Base-by-base conservation (phyloP, 2,888 invertebrate genomes). In the Harpagoxenus sublaevis region DNA sequence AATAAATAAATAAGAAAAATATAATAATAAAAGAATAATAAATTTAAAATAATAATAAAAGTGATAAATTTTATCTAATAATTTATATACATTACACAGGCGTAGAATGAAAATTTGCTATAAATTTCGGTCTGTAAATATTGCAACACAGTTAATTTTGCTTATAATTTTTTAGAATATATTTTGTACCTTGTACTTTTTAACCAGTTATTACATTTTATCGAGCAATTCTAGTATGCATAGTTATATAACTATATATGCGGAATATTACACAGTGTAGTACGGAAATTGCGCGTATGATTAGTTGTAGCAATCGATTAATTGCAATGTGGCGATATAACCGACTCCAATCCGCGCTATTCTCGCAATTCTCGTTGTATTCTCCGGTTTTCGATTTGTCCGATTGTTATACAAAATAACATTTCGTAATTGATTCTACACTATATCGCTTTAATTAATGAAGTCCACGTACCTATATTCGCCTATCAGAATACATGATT, bases 221-320 rank as follows among this genome's bases (percentile, higher is more conserved):
- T 31, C 10, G 3, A 53, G 6, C 28, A 31, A 51, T 39, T 39
- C 18, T 77, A 51, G 15, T 12, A 51, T 35, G 63, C 31, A 15
- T 6, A 63, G 23, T 75, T 0, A 9, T 9, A 42, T 6, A 35
- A 55, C 42, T n/a, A 18, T 5, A 31, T 28, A 15, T 23, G 3
- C 18, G 6, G 6, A 48, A 62, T 39, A 77, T 60, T 45, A 23
- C 15, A 28, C 35, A 39, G 10, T 51, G 10, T 51, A 10, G 8
- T 18, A n/a, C 15, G n/a, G 35, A 48, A 63, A 63, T 75, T 60
- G n/a, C 48, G 39, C 23, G 18, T 78, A 53, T n/a, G 15, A 78
- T 78, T 66, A 66, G 66, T 31, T 12, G n/a, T 39, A 63, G 35
- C 23, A 63, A 23, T 77, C 10, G 75, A 77, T 77, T 77, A 51